These are phyloP conservation scores for Rhingia rostrata DNA, from an alignment of 2,888 invertebrate genomes.

Conservation along the genomic window DNA sequence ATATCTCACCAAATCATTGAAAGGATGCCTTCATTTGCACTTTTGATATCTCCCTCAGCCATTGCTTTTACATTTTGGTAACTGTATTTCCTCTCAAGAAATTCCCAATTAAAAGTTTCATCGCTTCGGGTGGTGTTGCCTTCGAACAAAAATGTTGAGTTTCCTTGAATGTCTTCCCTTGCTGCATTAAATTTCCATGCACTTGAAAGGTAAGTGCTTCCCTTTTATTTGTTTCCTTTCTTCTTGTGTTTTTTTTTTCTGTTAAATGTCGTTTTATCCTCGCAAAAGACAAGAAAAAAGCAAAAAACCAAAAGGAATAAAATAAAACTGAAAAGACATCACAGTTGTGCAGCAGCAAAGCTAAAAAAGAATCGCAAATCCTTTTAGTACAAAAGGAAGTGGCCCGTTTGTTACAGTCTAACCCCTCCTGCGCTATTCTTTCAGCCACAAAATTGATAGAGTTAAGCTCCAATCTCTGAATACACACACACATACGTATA, in stretches of 20 bases:
- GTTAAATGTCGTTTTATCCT: conserved; percentile 6
- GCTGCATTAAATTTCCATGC: conserved; percentile 67
- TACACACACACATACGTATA: conserved; percentile 8
- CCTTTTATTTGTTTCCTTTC: not conserved
- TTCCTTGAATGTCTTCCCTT: conserved; percentile 45
- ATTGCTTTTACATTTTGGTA: conserved; percentile 25
- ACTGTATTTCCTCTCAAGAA: conserved; percentile 40
- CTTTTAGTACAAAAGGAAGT: conserved; percentile 68
- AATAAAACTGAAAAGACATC: not conserved
- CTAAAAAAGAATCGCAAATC: conserved; percentile 48
- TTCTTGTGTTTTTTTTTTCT: not conserved
- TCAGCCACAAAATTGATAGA: conserved; percentile 61
- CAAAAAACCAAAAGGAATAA: conserved; percentile 1
- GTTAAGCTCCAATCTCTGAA: conserved; percentile 37
- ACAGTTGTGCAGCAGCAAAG: conserved; percentile 20
- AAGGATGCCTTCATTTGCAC: conserved; percentile 7
- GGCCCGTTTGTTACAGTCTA: conserved; percentile 63
- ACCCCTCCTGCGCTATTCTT: conserved; percentile 40
- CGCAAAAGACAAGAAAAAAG: conserved; percentile 6
- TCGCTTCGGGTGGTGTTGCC: conserved; percentile 12
- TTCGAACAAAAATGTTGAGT: conserved; percentile 13
- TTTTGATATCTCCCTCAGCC: conserved; percentile 1
- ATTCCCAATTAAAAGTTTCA: conserved; percentile 67
- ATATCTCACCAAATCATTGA: conserved; percentile 2
- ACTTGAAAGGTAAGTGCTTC: conserved; percentile 55